Evolutionary conservation across 2,888 invertebrate genomes (phyloP).

Genomic region (Teinopalpus imperialis): DNA sequence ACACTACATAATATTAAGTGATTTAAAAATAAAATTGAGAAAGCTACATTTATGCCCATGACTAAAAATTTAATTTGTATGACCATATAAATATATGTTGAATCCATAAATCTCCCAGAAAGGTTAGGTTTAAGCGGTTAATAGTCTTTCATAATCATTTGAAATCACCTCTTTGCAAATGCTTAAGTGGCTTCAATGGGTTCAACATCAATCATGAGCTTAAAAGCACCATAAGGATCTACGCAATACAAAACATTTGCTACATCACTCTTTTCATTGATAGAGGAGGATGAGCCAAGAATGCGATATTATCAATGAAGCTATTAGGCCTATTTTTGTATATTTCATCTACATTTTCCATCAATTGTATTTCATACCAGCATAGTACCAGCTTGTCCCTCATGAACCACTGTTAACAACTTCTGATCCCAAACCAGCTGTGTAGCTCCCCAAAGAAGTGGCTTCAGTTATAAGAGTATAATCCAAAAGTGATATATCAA

Average conservation of each 20-base stretch:
- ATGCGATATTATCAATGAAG: constrained; percentile 73
- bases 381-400: constrained; percentile 73
- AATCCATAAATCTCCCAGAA: too few relatives aligned
- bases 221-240: constrained; percentile 58
- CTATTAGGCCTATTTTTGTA: constrained; percentile 65
- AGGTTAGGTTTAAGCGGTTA: too few relatives aligned
- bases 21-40: too few relatives aligned
- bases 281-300: constrained; percentile 59
- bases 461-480: constrained; percentile 63
- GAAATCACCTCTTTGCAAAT: too few relatives aligned
- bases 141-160: too few relatives aligned
- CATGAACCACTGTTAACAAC: constrained; percentile 47
- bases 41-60: too few relatives aligned
- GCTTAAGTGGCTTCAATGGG: too few relatives aligned
- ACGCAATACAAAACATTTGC: constrained; percentile 51
- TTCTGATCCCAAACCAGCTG: constrained; percentile 35
- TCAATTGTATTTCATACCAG: constrained; percentile 77
- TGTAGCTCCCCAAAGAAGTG: constrained; percentile 43
- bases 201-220: constrained; percentile 48
- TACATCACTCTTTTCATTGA: constrained; percentile 45
- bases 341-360: constrained; percentile 55
- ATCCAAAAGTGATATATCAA: constrained; percentile 66
- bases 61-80: too few relatives aligned
- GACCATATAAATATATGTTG: too few relatives aligned
- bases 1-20: too few relatives aligned